A percentile compares a stretch with the other conserved stretches of the same genome.
These are phyloP conservation scores for Columba guinea DNA, from an alignment of 2,797 vertebrate species.

Conservation along the genomic window DNA sequence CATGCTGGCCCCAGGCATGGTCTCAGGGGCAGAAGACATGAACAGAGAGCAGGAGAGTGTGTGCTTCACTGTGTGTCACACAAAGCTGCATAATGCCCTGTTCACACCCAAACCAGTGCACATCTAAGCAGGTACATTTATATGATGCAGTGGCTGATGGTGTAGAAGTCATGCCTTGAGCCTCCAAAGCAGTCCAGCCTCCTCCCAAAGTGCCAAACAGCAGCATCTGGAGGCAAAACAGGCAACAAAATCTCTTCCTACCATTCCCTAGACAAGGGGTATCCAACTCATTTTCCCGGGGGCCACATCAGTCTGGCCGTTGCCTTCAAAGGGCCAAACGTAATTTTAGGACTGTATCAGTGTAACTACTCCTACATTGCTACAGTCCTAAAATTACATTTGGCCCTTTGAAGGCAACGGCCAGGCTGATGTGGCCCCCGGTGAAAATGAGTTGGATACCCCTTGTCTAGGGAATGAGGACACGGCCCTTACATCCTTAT, in stretches of 20 bases:
- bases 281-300: too few relatives aligned
- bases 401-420: too few relatives aligned
- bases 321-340: too few relatives aligned
- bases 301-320: too few relatives aligned
- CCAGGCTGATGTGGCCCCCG: too few relatives aligned
- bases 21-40: background rate
- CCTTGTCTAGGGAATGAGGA: background rate
- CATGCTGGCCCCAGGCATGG: background rate
- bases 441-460: too few relatives aligned
- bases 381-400: too few relatives aligned
- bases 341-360: too few relatives aligned
- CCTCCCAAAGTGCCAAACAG: background rate
- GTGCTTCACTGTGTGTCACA: background rate
- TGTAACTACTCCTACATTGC: too few relatives aligned
- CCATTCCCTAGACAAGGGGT: background rate
- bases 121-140: background rate
- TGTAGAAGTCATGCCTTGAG: background rate
- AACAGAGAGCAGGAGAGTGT: background rate
- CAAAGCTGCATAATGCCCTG: fast-evolving
- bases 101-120: fast-evolving
- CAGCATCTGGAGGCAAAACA: background rate
- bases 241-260: background rate
- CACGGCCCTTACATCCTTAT: background rate
- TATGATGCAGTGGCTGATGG: too few relatives aligned
- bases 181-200: background rate